Conservation (phyloP, 2,113 vertebrate genomes). For the Peucedramus taeniatus region DNA sequence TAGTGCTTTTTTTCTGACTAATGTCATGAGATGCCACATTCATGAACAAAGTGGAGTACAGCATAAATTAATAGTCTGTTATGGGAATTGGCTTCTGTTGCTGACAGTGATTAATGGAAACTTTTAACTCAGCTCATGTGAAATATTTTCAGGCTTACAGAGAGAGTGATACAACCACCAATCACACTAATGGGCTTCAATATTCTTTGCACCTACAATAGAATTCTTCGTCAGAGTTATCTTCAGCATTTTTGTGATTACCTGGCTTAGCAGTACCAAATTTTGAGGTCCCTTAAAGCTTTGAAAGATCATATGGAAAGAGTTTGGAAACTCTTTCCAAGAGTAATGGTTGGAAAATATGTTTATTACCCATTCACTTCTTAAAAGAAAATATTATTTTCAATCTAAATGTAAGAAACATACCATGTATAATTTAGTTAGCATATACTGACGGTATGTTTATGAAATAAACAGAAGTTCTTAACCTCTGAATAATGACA, state of each 20-base stretch:
- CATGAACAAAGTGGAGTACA: neutral
- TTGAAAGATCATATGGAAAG: neutral
- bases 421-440: neutral
- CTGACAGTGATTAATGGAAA: constrained; percentile 27
- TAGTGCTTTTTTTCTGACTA: neutral
- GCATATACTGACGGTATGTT: neutral
- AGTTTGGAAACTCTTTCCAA: neutral
- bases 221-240: neutral
- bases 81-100: neutral
- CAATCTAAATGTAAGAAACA: neutral
- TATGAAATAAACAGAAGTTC: neutral
- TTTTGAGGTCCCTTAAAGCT: neutral
- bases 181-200: neutral
- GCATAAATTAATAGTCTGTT: neutral
- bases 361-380: neutral
- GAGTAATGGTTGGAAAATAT: neutral
- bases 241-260: neutral
- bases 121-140: neutral
- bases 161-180: neutral
- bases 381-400: neutral
- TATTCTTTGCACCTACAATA: neutral
- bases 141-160: neutral
- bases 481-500: neutral
- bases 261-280: neutral
- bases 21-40: neutral